A percentile compares a stretch with the other conserved stretches of the same genome.
Conservation (phyloP, 2,797 vertebrate species). For the Protonibea diacanthus region DNA sequence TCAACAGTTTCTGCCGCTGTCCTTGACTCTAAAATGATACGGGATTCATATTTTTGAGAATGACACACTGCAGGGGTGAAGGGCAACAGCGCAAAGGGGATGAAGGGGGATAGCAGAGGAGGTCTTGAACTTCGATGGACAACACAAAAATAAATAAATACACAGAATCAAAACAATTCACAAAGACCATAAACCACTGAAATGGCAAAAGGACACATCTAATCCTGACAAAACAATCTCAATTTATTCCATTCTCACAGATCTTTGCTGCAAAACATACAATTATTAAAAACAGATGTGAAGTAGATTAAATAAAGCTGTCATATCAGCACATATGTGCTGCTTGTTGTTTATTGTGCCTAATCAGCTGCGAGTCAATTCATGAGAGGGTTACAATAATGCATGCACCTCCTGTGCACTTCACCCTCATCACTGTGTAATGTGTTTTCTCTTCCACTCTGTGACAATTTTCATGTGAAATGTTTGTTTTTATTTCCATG, state of each 20-base stretch:
- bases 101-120: conserved; percentile 46
- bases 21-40: conserved; percentile 73
- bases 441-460: background rate
- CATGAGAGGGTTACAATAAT: background rate
- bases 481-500: background rate
- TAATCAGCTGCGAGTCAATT: conserved; percentile 2
- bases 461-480: background rate
- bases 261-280: background rate
- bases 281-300: background rate
- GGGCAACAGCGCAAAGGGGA: conserved; percentile 51
- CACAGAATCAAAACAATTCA: conserved; percentile 1
- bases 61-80: conserved; percentile 52
- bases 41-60: conserved; percentile 65
- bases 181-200: background rate
- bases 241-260: background rate
- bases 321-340: background rate
- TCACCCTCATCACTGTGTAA: background rate
- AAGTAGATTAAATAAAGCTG: conserved; percentile 4
- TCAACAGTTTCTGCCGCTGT: conserved; percentile 81
- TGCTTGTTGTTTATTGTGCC: conserved; percentile 5
- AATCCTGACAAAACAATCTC: background rate
- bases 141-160: conserved; percentile 8
- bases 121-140: conserved; percentile 35
- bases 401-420: background rate
- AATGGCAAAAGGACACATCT: background rate